Base-by-base conservation (phyloP, 92 coral and sea anemone species). In the Paramuricea clavata region DNA sequence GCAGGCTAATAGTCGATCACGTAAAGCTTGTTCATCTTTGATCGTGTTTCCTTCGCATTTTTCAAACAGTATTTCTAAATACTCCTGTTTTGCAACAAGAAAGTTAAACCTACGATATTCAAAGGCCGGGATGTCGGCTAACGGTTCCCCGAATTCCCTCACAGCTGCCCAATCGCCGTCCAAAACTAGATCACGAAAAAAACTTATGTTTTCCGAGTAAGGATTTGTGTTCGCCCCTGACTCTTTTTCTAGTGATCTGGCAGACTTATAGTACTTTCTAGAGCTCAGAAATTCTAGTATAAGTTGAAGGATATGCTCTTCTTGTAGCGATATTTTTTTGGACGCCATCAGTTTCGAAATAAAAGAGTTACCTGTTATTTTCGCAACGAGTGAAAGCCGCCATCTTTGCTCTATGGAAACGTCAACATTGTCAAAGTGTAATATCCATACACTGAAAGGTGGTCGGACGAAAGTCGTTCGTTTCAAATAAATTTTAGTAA, bases 91-190 rank as follows among this genome's bases (percentile, higher is more conserved):
- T 56, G 93, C 76, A 13, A 97, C 96, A 16, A 94, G 90, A 75
- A 93, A 97, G 84, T 95, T 93, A 86, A 97, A 97, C 59, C 70
- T 89, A 68, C 86, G 91, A 27, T 85, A 90, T 77, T 97, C 98
- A 79, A 97, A 97, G 42, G 90, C 95, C 61, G 92, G 92, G 78
- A 92, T 87, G 50, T 88, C 90, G 81, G 90, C 99, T 85, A 97
- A 87, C 52, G 98, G 98, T 82, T 94, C 95, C 65, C 94, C 98
- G 91, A 93, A 97, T 56, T 94, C 91, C 85, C 90, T 85, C 57
- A 94, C 89, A 68, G 99, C 95, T 64, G 93, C 98, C 98, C 98
- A 97, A 69, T 97, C 99, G 71, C 99, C 99, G 69, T 97, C 99
- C 36, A 97, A 90, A 52, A 94, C 94, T 5, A 97, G 94, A 41